Conservation (phyloP, 2,113 vertebrate species). For the Apteryx owenii region DNA sequence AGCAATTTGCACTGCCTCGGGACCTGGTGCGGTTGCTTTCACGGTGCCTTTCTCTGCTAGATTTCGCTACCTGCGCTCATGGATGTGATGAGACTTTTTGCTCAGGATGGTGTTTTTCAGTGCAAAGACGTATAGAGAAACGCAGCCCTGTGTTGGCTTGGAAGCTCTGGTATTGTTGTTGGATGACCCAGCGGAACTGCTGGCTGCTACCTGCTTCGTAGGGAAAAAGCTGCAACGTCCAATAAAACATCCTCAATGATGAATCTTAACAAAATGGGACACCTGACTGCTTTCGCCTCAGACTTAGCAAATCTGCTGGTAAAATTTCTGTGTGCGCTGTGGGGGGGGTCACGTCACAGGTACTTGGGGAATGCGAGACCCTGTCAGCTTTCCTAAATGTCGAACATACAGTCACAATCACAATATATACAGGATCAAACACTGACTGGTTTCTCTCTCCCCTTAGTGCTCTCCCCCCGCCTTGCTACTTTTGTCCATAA, state of each 20-base stretch:
- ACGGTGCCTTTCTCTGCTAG: not conserved
- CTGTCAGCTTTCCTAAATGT: not conserved
- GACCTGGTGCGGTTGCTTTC: not conserved
- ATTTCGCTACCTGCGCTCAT: not conserved
- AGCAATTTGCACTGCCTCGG: not conserved
- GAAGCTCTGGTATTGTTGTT: conserved; percentile 8
- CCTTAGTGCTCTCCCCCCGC: not conserved
- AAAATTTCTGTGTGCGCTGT: not conserved
- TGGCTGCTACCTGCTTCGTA: not conserved
- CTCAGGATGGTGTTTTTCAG: not conserved
- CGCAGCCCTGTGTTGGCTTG: not conserved
- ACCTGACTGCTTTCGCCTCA: not conserved
- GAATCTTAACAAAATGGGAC: conserved; percentile 45
- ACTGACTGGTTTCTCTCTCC: conserved; percentile 57
- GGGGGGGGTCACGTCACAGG: conserved; percentile 25
- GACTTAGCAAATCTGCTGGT: not conserved
- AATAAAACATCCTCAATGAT: not conserved
- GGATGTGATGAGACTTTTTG: not conserved
- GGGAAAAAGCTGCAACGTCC: conserved; percentile 1
- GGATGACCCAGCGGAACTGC: conserved; percentile 55
- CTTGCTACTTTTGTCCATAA: conserved; percentile 70
- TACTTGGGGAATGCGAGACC: conserved; percentile 27
- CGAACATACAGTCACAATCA: conserved; percentile 41
- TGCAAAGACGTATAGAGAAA: not conserved
- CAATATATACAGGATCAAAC: conserved; percentile 69